Evolutionary conservation across 2,888 invertebrate genomes (phyloP), one percentile per base, ranked within the genome.

Genomic region (Tetropium fuscum): DNA sequence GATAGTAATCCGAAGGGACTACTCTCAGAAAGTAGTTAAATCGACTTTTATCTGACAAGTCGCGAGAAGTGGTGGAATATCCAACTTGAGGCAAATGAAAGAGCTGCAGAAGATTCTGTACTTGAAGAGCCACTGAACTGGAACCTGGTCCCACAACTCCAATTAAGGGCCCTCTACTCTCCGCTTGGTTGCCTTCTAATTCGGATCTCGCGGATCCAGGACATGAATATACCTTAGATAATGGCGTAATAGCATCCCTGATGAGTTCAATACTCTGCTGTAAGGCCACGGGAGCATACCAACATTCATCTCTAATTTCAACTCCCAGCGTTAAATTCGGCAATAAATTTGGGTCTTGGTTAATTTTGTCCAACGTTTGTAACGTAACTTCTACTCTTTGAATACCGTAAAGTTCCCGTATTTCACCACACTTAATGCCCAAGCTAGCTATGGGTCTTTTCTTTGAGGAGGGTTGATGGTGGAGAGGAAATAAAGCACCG

Each of bases 241-340:
- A 74, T 3, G 83, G 84, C 1, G 84, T 83, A 68, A 89, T 86
- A 32, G 90, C 87, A 75, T 90, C 90, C 41, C 90, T 84, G 68
- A 91, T 90, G 71, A 91, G 86, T 80, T 91, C 90, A 63, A 92
- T 88, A 76, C 88, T 89, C 80, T 91, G 91, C 73, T 91, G 91
- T 63, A 93, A 83, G 20, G 92, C 92, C 2, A 92, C 89, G 10
- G 91, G 88, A 2, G 92, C 88, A 73, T 91, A 91, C 92, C 92
- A 93, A 80, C 93, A 93, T 16, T 91, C 90, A 81, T 93, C 93
- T 2, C 91, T 83, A 60, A 91, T 89, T 78, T 91, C 91, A 53
- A 90, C 86, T 18, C 92, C 92, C 38, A 85, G 75, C 36, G 77
- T 81, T 56, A 85, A 71, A 54, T 83, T 84, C 4, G 87, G 87